Conservation (phyloP, 1,140 invertebrate genomes). For the Aphaenogaster rudis region DNA sequence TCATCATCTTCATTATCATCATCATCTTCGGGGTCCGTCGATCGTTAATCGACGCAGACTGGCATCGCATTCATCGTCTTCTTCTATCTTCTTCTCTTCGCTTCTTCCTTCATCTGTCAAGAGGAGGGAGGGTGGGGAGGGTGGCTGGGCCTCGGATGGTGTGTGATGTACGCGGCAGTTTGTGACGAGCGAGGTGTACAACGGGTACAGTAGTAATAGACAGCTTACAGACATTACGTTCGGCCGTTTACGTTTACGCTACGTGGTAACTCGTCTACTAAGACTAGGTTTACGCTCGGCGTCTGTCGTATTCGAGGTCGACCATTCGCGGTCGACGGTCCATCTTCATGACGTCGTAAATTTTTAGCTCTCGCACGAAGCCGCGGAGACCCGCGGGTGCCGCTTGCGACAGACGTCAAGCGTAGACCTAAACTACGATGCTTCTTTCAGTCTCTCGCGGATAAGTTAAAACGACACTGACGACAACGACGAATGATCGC, state of each 20-base stretch:
- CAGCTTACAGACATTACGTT: slow-evolving; percentile 71
- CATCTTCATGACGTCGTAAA: background rate
- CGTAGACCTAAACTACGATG: slow-evolving; percentile 41
- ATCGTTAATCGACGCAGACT: slow-evolving; percentile 71
- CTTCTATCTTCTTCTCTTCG: slow-evolving; percentile 10
- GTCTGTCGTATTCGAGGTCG: background rate
- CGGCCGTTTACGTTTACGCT: slow-evolving; percentile 59
- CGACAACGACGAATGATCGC: slow-evolving; percentile 69
- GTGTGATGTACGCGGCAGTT: slow-evolving; percentile 32
- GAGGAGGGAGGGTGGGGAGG: background rate
- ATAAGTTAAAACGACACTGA: slow-evolving; percentile 72
- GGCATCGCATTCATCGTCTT: slow-evolving; percentile 10
- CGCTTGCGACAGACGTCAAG: background rate
- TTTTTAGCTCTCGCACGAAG: background rate
- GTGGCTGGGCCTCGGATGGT: background rate
- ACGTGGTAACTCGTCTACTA: slow-evolving; percentile 64
- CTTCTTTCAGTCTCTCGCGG: slow-evolving; percentile 67
- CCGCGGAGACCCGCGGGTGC: background rate
- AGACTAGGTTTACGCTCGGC: slow-evolving; percentile 30
- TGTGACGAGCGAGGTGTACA: slow-evolving; percentile 59
- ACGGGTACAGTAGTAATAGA: slow-evolving; percentile 70
- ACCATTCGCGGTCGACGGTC: background rate
- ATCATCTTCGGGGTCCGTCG: slow-evolving; percentile 68
- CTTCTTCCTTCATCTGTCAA: slow-evolving; percentile 17
- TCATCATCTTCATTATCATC: slow-evolving; percentile 30